A percentile compares a stretch with the other conserved stretches of the same genome.
Conservation (phyloP, 2,113 vertebrate genomes). For the Python bivittatus region DNA sequence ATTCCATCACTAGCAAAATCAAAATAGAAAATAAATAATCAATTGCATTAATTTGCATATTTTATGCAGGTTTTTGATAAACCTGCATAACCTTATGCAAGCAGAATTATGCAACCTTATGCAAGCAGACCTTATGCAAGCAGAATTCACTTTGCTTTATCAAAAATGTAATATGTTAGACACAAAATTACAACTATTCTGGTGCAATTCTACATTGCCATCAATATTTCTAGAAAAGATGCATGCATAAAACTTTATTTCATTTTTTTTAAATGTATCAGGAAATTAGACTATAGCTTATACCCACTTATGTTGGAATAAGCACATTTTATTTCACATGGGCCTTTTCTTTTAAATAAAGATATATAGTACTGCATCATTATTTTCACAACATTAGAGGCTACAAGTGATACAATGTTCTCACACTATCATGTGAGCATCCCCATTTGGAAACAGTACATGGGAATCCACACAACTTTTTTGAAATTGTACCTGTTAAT, state of each 20-base stretch:
- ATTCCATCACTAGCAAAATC: background rate
- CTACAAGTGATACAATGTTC: background rate
- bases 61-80: background rate
- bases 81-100: too few species aligned
- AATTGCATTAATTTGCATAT: background rate
- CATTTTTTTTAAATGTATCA: conserved; percentile 3
- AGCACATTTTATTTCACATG: background rate
- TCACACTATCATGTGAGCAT: background rate
- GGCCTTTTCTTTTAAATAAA: background rate
- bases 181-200: background rate
- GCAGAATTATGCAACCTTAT: too few species aligned
- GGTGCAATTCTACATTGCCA: background rate
- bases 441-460: background rate
- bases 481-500: background rate
- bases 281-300: background rate
- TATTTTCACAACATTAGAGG: background rate
- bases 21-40: background rate
- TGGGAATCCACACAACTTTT: background rate
- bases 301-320: background rate
- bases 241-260: background rate
- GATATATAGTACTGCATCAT: background rate
- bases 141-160: background rate
- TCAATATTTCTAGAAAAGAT: conserved; percentile 22
- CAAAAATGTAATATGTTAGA: background rate
- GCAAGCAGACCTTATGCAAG: too few species aligned